Percentiles rank a stretch among this genome's conserved stretches.
These are phyloP conservation scores for Sanderia malayensis DNA, from an alignment of 30 jellyfish, hydroid and myxozoan species.

Conservation along the genomic window DNA sequence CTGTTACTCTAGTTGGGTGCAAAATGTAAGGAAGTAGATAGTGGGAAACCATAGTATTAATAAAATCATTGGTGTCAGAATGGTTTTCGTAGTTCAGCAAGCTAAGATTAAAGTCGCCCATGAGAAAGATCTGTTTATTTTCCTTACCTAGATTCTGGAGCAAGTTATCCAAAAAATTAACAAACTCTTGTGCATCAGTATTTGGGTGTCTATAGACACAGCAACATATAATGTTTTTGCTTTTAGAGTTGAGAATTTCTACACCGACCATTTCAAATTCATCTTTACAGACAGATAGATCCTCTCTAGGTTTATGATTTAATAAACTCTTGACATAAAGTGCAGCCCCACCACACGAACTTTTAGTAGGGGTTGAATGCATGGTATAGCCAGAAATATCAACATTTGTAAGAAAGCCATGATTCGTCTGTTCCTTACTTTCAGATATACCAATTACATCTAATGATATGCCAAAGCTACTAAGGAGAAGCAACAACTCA, in stretches of 20 bases:
- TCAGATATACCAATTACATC: not conserved
- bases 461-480: no score
- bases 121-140: not conserved
- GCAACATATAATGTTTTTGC: not conserved
- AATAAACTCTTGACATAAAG: not conserved
- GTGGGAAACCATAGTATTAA: constrained; percentile 23
- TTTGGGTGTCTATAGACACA: not conserved
- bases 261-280: not conserved
- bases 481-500: constrained; percentile 3
- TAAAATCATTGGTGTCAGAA: not conserved
- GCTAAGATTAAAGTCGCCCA: not conserved
- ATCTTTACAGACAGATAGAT: not conserved
- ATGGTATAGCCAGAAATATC: not conserved
- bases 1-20: constrained; percentile 56
- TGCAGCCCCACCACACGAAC: constrained; percentile 2
- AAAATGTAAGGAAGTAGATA: constrained; percentile 37
- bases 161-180: not conserved
- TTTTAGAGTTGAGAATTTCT: not conserved
- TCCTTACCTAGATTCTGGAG: not conserved
- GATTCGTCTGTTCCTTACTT: not conserved
- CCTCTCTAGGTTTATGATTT: not conserved
- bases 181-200: not conserved
- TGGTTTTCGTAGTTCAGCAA: not conserved
- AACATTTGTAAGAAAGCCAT: not conserved
- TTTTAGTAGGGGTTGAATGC: not conserved